Percentiles rank a stretch among this genome's conserved stretches.
Evolutionary conservation across 2,797 vertebrate genomes (phyloP).

Genomic region (Tenualosa ilisha): DNA sequence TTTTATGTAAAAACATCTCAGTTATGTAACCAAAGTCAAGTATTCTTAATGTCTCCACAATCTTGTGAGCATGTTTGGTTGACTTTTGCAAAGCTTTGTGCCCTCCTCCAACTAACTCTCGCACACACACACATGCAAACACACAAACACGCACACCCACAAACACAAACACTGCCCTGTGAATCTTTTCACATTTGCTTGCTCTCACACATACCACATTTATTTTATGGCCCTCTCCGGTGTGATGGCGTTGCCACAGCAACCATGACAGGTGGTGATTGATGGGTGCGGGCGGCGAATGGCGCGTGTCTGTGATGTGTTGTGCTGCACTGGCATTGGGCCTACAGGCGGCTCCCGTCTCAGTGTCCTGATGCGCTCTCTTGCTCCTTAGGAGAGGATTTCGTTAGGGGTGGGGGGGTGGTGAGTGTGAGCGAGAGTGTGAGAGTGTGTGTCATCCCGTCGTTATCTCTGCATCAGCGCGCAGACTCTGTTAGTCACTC

Average conservation of each 20-base stretch:
- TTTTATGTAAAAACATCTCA: background rate
- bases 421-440: background rate
- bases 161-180: background rate
- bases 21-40: background rate
- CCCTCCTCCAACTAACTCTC: background rate
- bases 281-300: slow-evolving; percentile 40
- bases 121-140: background rate
- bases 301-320: background rate
- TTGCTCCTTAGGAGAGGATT: slow-evolving; percentile 36
- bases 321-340: slow-evolving; percentile 41
- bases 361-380: slow-evolving; percentile 18
- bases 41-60: background rate
- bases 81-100: background rate
- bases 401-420: background rate
- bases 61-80: background rate
- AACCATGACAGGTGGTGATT: slow-evolving; percentile 36
- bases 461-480: slow-evolving; percentile 20
- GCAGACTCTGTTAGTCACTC: background rate
- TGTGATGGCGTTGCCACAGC: slow-evolving; percentile 42
- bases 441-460: slow-evolving; percentile 14
- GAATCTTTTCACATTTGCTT: background rate
- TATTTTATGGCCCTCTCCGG: slow-evolving; percentile 22
- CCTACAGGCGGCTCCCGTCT: slow-evolving; percentile 19
- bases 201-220: slow-evolving; percentile 25
- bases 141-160: background rate